A percentile compares a stretch with the other conserved stretches of the same genome.
phyloP scores from a whole-genome alignment of 2,797 vertebrate species.

The Hirundo rustica region DNA sequence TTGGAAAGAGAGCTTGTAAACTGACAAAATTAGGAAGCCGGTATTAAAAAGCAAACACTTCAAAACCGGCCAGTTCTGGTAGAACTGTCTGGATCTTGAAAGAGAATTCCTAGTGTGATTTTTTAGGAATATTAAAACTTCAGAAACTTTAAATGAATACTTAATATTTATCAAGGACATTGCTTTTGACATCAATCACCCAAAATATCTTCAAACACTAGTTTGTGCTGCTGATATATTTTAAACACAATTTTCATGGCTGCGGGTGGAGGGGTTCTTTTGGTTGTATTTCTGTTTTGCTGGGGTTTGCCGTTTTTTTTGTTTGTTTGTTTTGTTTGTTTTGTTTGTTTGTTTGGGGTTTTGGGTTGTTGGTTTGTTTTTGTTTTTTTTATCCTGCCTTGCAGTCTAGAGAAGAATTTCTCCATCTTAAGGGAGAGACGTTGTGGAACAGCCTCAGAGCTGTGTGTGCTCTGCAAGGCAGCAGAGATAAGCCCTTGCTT shows the following conservation, averaged over 20 bases:
- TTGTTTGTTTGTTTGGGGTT: no score
- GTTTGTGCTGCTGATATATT: neutral
- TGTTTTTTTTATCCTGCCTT: neutral
- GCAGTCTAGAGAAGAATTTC: neutral
- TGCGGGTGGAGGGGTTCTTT: fast-evolving
- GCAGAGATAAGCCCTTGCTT: neutral
- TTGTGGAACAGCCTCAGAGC: neutral
- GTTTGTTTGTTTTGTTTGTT: no score
- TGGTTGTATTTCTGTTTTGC: neutral
- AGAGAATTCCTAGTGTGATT: slow-evolving; percentile 28
- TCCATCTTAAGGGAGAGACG: neutral
- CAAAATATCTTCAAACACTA: neutral
- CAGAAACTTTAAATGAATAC: neutral
- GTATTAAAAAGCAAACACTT: neutral
- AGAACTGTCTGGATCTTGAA: slow-evolving; percentile 8
- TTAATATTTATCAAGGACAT: neutral
- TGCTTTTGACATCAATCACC: neutral
- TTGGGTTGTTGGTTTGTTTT: no score
- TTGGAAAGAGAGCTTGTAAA: neutral
- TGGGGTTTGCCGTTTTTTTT: neutral
- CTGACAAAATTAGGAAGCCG: neutral
- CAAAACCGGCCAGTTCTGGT: neutral
- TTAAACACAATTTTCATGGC: neutral
- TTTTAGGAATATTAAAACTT: slow-evolving; percentile 8
- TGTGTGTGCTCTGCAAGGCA: neutral